phyloP scores from a whole-genome alignment of 2,113 vertebrate genomes.

The Ardeotis arabs region DNA sequence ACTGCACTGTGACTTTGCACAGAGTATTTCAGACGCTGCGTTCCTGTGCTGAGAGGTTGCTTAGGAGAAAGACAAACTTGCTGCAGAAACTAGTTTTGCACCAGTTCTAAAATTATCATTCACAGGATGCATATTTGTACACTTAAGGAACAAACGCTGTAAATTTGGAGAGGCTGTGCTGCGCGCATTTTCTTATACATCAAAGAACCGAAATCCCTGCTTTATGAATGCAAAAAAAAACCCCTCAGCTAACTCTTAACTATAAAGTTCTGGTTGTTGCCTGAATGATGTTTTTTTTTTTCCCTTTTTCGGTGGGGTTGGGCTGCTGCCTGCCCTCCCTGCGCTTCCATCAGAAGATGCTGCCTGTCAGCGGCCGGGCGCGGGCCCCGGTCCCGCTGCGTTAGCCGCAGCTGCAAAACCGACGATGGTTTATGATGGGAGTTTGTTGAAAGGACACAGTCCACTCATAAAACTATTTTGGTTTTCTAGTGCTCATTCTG shows the following conservation, averaged over 20 bases:
- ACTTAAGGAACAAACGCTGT: neutral
- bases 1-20: neutral
- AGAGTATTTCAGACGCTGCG: fast-evolving
- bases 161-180: neutral
- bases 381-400: neutral
- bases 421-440: neutral
- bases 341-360: neutral
- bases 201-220: neutral
- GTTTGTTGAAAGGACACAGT: neutral
- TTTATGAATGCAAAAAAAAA: neutral
- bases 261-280: neutral
- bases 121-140: neutral
- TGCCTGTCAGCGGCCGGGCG: neutral
- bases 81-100: neutral
- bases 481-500: neutral
- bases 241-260: neutral
- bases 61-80: neutral
- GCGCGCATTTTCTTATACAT: neutral
- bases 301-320: neutral
- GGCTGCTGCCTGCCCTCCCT: neutral
- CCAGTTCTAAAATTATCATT: neutral
- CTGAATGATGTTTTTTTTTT: neutral
- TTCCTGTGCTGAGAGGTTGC: neutral
- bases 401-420: neutral
- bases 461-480: neutral